Evolutionary conservation across 2,888 invertebrate species (phyloP).

Genomic region (Liodrosophila aerea): DNA sequence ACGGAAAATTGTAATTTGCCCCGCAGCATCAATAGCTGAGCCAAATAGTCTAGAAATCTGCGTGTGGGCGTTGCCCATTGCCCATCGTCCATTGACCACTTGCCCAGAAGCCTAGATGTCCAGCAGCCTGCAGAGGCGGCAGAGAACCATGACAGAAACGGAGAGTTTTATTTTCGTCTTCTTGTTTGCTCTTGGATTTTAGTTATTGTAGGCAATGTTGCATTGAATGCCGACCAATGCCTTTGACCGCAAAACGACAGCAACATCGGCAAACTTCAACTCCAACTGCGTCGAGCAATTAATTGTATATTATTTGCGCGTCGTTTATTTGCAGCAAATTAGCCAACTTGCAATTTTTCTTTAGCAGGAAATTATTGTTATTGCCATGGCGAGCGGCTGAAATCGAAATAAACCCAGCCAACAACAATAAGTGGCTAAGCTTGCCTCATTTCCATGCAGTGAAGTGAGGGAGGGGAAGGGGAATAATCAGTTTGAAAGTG

Average conservation of each 20-base stretch:
- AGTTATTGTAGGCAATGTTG: constrained; percentile 38
- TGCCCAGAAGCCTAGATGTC: constrained; percentile 48
- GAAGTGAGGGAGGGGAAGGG: constrained; percentile 2
- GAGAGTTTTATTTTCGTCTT: constrained; percentile 23
- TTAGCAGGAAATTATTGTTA: constrained; percentile 68
- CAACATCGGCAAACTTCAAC: no score
- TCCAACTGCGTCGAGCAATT: constrained; percentile 62
- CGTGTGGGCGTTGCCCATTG: constrained; percentile 72
- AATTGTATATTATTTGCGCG: constrained; percentile 76
- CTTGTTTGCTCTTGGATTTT: constrained; percentile 3
- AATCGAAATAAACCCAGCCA: constrained; percentile 32
- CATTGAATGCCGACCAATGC: constrained; percentile 42
- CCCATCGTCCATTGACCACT: constrained; percentile 47
- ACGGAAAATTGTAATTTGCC: constrained; percentile 67
- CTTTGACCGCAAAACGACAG: constrained; percentile 33
- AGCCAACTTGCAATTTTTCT: constrained; percentile 75
- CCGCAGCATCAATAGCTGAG: constrained; percentile 26
- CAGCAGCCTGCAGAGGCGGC: constrained; percentile 35
- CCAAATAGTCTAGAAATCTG: constrained; percentile 25
- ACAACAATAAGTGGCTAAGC: constrained; percentile 9
- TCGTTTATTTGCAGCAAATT: constrained; percentile 76
- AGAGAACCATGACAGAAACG: constrained; percentile 25
- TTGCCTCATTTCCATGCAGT: constrained; percentile 34
- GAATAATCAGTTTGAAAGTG: constrained; percentile 41
- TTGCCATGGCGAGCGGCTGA: constrained; percentile 55